Evolutionary conservation across 2,113 vertebrate species (phyloP), one percentile per base, ranked within the genome.

Genomic region (Pholis gunnellus): DNA sequence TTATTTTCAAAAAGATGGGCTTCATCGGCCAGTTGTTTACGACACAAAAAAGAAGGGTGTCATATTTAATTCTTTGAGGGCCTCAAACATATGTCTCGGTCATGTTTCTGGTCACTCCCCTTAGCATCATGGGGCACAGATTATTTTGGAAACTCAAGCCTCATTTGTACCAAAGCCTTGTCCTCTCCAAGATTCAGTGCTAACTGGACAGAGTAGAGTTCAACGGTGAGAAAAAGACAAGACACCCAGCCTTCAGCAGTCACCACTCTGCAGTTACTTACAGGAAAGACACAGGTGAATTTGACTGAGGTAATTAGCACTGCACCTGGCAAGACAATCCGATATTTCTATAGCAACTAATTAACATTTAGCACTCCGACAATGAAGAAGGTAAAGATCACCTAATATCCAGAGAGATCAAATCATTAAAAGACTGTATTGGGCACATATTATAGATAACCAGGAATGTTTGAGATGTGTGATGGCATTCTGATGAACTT

Each of bases 51-150:
- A 67, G 67, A 67, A 59, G 9, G 78, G 89, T 78, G 29, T 90
- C 80, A 81, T 83, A 10, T 89, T 89, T 74, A 64, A 78, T 81
- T 86, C 63, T 76, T 34, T 73, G 48, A 81, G 17, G 87, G 79
- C 54, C 17, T 67, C 72, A 87, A 79, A 72, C 44, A 79, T 25
- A 70, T 67, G 66, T 59, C 67, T 68, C 1, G 46, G 17, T 75
- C 61, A 70, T 75, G 78, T 92, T 90, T 90, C 85, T 72, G 68
- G 66, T 75, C 63, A 59, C 74, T 85, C 82, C 88, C 79, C 34
- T 85, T 81, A 64, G 80, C 80, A 75, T 34, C 31, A 67, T 9
- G 40, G 15, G 46, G 42, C 11, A 34, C 11, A 57, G 40, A 64
- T 64, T 75, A 75, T 63, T 79, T 68, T 25, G 71, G 79, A 84